Base-by-base conservation (phyloP, 2,797 vertebrate species). In the Smutsia temminckii region DNA sequence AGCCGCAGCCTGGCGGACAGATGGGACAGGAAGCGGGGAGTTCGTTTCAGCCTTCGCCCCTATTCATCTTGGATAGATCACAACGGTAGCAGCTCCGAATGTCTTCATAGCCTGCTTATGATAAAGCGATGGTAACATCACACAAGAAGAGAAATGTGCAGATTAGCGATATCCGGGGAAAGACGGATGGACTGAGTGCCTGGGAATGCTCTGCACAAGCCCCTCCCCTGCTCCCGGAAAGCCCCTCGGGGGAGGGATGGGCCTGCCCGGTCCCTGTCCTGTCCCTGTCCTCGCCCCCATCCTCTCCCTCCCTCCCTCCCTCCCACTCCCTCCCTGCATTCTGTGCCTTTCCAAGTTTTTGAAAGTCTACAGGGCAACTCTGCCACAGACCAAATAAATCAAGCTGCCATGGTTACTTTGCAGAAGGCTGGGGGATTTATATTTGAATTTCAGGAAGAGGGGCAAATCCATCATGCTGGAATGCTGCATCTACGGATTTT, bases 1-100 rank as follows among this genome's bases (percentile, higher is more conserved):
- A 53, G 93, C 98, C 96, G 85, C 96, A 92, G 98, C 98, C 98
- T 98, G 98, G 98, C 98, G 96, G 96, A 97, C 98, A 98, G 98
- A 98, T 98, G 98, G 98, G 97, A 81, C 98, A 97, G 98, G 98
- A 98, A 98, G 90, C 96, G 86, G 69, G 97, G 97, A 51, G 97
- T 97, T 95, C 94, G 87, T 97, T 98, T 96, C 97, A 97, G 96
- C 93, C 96, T 77, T 89, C 96, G 93, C 96, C 97, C 66, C 97
- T 18, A 17, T 96, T 94, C 98, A 96, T 98, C 98, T 97, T 98
- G 98, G 98, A 98, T 97, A 95, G 97, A 98, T 98, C 97, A 98
- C 97, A 98, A 94, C 98, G 93, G 98, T 97, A 98, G 98, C 98
- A 95, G 97, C 97, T 96, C 97, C 17, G 1, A 96, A 95, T 83